Evolutionary conservation across 92 coral and sea anemone species (phyloP).

Genomic region (Meandrina meandrites): DNA sequence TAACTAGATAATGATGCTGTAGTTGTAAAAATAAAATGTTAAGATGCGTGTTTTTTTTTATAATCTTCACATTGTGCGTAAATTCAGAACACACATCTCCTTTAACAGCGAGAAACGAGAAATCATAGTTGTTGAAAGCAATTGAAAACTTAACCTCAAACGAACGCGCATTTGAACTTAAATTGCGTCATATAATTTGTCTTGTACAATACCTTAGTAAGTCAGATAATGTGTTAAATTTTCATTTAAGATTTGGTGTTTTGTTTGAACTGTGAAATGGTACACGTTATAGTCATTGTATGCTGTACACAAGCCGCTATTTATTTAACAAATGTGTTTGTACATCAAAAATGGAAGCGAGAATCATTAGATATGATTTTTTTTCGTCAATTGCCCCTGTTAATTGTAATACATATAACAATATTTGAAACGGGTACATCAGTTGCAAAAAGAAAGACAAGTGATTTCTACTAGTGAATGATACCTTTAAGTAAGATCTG

Average conservation of each 20-base stretch:
- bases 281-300: background rate
- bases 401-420: too few relatives aligned
- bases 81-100: background rate
- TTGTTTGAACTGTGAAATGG: background rate
- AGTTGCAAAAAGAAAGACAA: too few relatives aligned
- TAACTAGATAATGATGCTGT: background rate
- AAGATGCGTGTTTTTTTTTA: too few relatives aligned
- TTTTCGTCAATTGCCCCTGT: too few relatives aligned
- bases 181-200: too few relatives aligned
- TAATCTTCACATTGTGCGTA: background rate
- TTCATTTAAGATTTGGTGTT: background rate
- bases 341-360: background rate
- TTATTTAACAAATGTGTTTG: background rate
- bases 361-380: too few relatives aligned
- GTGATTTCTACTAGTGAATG: too few relatives aligned
- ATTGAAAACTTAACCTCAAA: background rate
- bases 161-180: background rate
- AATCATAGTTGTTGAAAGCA: background rate
- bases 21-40: too few relatives aligned
- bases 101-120: background rate
- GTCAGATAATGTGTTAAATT: background rate
- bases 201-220: background rate
- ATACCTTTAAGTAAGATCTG: too few relatives aligned
- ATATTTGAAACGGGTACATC: too few relatives aligned
- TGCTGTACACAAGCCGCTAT: background rate